A percentile compares a stretch with the other conserved stretches of the same genome.
Conservation (phyloP, 2,888 invertebrate genomes). For the Chloroclysta siterata region DNA sequence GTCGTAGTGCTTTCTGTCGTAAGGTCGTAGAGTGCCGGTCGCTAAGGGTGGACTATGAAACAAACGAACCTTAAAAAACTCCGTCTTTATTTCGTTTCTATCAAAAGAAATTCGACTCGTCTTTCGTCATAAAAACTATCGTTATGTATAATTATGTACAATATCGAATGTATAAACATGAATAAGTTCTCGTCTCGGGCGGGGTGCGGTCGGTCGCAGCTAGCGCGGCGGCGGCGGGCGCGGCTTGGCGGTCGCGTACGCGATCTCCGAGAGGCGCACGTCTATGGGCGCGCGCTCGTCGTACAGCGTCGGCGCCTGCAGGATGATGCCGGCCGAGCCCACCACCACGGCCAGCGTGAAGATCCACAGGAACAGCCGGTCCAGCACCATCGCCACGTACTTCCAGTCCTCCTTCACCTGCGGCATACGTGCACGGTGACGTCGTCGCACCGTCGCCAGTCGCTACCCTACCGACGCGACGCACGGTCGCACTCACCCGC, state of each 20-base stretch:
- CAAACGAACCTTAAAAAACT: constrained; percentile 58
- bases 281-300: constrained; percentile 95
- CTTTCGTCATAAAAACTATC: constrained; percentile 78
- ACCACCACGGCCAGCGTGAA: constrained; percentile 97
- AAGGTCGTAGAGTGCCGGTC: too few relatives aligned
- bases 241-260: constrained; percentile 94
- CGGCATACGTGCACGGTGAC: too few relatives aligned
- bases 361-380: constrained; percentile 98
- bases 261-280: constrained; percentile 94
- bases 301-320: constrained; percentile 97
- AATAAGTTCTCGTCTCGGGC: constrained; percentile 34
- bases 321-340: constrained; percentile 96
- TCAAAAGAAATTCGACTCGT: constrained; percentile 81
- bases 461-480: too few relatives aligned
- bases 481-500: constrained; percentile 86
- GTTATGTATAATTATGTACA: constrained; percentile 65
- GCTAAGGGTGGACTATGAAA: too few relatives aligned
- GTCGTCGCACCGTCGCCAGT: too few relatives aligned
- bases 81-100: constrained; percentile 79
- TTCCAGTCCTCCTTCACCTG: constrained; percentile 99
- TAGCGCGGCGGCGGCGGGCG: constrained; percentile 76
- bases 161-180: constrained; percentile 66
- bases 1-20: too few relatives aligned
- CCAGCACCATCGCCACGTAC: constrained; percentile 98
- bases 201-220: constrained; percentile 20